A percentile compares a stretch with the other conserved stretches of the same genome.
Conservation (phyloP, 2,113 vertebrate genomes). For the Lagopus leucura region DNA sequence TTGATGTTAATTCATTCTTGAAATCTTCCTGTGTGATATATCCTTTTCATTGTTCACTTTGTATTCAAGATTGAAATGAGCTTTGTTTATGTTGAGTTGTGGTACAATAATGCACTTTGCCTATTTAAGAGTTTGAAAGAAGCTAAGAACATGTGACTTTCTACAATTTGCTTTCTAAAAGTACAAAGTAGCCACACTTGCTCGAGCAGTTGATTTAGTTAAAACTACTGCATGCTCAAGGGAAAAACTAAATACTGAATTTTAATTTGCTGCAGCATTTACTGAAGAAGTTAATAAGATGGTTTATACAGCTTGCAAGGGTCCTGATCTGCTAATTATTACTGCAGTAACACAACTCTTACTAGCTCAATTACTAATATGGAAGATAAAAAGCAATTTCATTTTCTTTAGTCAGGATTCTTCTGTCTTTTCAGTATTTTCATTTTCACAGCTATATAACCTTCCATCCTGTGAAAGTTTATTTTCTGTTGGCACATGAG, state of each 20-base stretch:
- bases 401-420: background rate
- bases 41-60: background rate
- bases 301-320: background rate
- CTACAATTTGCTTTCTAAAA: fast-evolving
- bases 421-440: background rate
- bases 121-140: background rate
- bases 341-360: background rate
- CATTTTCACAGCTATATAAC: background rate
- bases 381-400: background rate
- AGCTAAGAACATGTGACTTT: background rate
- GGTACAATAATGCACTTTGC: background rate
- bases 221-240: background rate
- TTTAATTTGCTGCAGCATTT: background rate
- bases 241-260: background rate
- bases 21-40: background rate
- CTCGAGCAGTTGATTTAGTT: background rate
- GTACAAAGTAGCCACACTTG: background rate
- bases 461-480: background rate
- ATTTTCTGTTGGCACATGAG: background rate
- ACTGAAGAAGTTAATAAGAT: background rate
- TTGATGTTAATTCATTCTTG: background rate
- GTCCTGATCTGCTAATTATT: background rate
- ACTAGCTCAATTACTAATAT: background rate
- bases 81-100: background rate
- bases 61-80: background rate